A percentile compares a stretch with the other conserved stretches of the same genome.
Conservation (phyloP, 2,113 vertebrate species). For the Alligator sinensis region DNA sequence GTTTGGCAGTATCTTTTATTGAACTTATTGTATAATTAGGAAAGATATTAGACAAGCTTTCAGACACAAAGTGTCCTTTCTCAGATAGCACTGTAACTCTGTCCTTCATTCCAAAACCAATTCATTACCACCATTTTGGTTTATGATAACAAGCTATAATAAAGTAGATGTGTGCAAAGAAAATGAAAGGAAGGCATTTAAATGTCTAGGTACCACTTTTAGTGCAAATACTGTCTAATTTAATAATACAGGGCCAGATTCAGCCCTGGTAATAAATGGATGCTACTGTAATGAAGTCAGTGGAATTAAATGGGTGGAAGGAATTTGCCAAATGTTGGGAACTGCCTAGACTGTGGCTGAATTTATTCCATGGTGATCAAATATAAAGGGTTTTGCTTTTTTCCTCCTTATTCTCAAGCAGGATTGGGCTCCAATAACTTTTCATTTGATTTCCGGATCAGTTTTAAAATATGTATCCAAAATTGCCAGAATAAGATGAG, state of each 20-base stretch:
- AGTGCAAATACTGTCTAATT: background rate
- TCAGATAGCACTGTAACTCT: too few species aligned
- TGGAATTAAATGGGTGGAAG: background rate
- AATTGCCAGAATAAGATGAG: background rate
- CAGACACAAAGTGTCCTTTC: too few species aligned
- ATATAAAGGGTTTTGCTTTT: background rate
- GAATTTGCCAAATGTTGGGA: background rate
- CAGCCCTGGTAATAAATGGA: background rate
- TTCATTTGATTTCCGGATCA: background rate
- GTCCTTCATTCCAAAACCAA: background rate
- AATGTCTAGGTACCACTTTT: background rate
- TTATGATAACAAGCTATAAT: background rate
- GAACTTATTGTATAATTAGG: too few species aligned
- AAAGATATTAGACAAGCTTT: too few species aligned
- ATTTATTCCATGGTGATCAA: background rate
- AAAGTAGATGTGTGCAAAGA: background rate
- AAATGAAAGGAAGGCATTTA: background rate
- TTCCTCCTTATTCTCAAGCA: background rate
- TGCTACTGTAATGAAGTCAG: background rate
- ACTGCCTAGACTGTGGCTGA: background rate
- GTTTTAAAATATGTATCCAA: background rate
- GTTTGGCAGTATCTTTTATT: too few species aligned
- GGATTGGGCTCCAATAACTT: background rate
- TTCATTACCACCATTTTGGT: background rate
- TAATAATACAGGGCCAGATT: background rate